These are phyloP conservation scores for Napeogenes inachia DNA, from an alignment of 2,888 invertebrate genomes.

Conservation along the genomic window DNA sequence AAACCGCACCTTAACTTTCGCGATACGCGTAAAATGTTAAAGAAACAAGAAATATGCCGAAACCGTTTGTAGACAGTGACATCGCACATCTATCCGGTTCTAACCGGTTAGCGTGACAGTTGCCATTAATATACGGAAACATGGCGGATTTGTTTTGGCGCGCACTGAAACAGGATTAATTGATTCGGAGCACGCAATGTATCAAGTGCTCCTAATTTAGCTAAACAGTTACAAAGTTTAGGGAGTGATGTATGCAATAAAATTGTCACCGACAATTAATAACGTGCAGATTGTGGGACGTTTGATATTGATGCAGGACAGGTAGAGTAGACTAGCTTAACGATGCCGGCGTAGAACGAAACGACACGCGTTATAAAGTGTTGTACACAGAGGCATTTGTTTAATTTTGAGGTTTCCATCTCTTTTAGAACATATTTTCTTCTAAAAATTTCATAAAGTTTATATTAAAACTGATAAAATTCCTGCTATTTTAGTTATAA, in stretches of 20 bases:
- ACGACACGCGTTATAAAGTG: neutral
- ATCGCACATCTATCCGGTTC: constrained; percentile 35
- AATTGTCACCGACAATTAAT: constrained; percentile 12
- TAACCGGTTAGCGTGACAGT: constrained; percentile 40
- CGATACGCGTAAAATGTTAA: constrained; percentile 9
- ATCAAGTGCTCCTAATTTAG: constrained; percentile 36
- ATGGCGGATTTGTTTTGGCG: constrained; percentile 68
- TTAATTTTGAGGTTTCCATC: neutral
- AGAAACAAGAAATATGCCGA: constrained; percentile 8
- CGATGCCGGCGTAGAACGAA: no score
- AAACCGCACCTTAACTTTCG: constrained; percentile 3
- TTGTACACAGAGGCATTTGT: neutral
- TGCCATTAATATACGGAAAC: constrained; percentile 54
- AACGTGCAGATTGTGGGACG: neutral
- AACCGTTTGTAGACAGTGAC: constrained; percentile 32
- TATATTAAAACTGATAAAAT: constrained; percentile 1
- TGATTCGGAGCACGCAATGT: constrained; percentile 54
- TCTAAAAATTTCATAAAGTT: constrained; percentile 8
- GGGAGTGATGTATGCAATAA: constrained; percentile 16
- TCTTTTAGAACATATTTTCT: no score
- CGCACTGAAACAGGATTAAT: constrained; percentile 66
- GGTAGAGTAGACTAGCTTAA: neutral
- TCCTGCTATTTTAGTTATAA: neutral
- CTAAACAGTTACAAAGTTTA: constrained; percentile 19
- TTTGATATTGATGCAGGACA: constrained; percentile 2